Base-by-base conservation (phyloP, 2,888 invertebrate genomes). In the Tachina lurida region DNA sequence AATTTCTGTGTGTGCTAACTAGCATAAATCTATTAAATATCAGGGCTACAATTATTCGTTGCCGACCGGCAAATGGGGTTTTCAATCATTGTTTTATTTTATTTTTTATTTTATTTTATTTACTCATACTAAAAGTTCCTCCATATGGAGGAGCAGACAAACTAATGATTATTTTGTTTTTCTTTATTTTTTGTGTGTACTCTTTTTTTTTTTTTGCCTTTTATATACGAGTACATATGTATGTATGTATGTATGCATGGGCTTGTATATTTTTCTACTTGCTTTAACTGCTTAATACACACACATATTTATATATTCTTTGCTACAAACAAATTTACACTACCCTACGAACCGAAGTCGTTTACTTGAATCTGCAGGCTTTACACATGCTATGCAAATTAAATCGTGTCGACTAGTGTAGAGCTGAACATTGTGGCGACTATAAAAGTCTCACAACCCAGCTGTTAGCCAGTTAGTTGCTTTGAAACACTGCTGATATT, bases 401-500 rank as follows among this genome's bases (percentile, higher is more conserved):
- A 15, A n/a, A 77, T 68, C 52, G 15, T 84, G 81, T 74, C 54
- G 54, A 7, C 10, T 56, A 17, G 67, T 81, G 74, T 74, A 60
- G 45, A 49, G 39, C 63, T 41, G 71, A 79, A 54, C 31, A 63
- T 13, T 60, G 39, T 54, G 62, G 22, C 78, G 82, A 75, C 82
- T 85, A 85, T 85, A 85, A 85, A 85, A 85, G 82, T 82, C 82
- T 74, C 82, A 41, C 70, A 54, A 43, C 75, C 70, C 85, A 82
- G 82, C 82, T 78, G 85, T 79, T 85, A 52, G 71, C 70, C 71
- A 79, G 85, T 85, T 85, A 85, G 85, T 85, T 85, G 85, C 78
- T 85, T 79, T 79, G 70, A 82, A 85, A 82, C 85, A 79, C 75
- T 85, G 85, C 85, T 85, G 85, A 75, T 85, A 82, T 85, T 85